Base-by-base conservation (phyloP, 1,140 invertebrate species). In the Papilio polyxenes region DNA sequence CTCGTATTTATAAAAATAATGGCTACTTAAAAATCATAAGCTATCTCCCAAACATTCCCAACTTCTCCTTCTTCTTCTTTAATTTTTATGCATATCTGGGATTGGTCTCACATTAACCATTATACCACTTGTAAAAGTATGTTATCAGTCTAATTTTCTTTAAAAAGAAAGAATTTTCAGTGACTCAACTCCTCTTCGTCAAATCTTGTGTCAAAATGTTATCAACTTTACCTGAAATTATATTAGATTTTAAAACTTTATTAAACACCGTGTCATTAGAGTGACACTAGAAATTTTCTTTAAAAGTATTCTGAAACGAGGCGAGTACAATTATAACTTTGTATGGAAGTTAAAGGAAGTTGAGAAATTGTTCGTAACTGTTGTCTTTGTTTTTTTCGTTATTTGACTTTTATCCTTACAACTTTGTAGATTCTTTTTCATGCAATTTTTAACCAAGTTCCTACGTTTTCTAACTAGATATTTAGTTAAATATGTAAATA, bases 241-340 rank as follows among this genome's bases (percentile, higher is more conserved):
- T 62, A 69, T 69, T 65, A 37, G 15, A 69, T 13, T 37, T 69
- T 37, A 11, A 23, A 69, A 69, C 65, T 37, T 69, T 0, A 69
- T 69, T 69, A 40, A 69, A 69, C 65, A 37, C 65, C 11, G 13
- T 69, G n/a, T 65, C 31, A 37, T 69, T 37, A 69, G 65, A 37
- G 65, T 69, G 65, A 37, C 65, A 69, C 65, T 69, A 69, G 65
- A 37, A 69, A 40, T 2, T 69, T 37, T 69, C 10, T 69, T 69
- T 69, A 15, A 69, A 65, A 65, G 31, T 69, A 11, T 69, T 69
- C 37, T 69, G 65, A 69, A 31, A 69, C 65, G 23, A 15, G 65
- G 11, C 65, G 11, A 9, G 9, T 56, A 80, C 78, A 80, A 80
- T 80, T 80, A 80, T 80, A 80, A 80, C 78, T 80, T 80, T 80